phyloP scores from a whole-genome alignment of 2,888 invertebrate genomes.

The Bimastos eiseni region DNA sequence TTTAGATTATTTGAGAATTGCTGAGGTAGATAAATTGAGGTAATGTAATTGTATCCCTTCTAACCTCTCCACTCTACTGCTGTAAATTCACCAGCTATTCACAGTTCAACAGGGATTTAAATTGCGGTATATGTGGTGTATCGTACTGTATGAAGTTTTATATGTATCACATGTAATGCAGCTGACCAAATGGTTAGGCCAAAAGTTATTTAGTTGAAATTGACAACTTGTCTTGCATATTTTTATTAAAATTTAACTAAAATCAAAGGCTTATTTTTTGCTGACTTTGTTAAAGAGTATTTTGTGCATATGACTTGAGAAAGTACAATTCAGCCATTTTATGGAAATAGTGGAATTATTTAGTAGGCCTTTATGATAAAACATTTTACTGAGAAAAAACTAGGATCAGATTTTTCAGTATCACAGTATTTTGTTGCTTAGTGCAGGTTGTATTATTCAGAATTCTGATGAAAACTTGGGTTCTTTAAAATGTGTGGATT shows the following conservation, averaged over 20 bases:
- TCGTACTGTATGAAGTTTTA: not conserved
- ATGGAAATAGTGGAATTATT: not conserved
- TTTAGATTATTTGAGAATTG: not conserved
- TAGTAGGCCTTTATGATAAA: not conserved
- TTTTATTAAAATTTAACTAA: not conserved
- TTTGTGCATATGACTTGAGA: not conserved
- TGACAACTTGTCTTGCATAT: not conserved
- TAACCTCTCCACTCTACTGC: too few species aligned
- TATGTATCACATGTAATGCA: not conserved
- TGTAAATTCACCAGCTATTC: too few species aligned
- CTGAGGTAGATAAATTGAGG: not conserved
- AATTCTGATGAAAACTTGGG: not conserved
- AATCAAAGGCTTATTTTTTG: not conserved
- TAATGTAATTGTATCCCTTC: not conserved
- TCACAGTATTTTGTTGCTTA: not conserved
- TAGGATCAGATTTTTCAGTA: not conserved
- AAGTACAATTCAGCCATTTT: not conserved
- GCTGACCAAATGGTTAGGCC: too few species aligned
- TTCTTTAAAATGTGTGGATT: not conserved
- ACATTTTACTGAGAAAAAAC: not conserved
- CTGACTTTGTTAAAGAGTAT: not conserved
- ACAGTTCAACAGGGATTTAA: too few species aligned
- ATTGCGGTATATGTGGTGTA: too few species aligned
- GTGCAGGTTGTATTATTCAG: not conserved
- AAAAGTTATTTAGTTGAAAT: too few species aligned